These are phyloP conservation scores for Siniperca knerii DNA, from an alignment of 2,113 vertebrate species.

Conservation along the genomic window DNA sequence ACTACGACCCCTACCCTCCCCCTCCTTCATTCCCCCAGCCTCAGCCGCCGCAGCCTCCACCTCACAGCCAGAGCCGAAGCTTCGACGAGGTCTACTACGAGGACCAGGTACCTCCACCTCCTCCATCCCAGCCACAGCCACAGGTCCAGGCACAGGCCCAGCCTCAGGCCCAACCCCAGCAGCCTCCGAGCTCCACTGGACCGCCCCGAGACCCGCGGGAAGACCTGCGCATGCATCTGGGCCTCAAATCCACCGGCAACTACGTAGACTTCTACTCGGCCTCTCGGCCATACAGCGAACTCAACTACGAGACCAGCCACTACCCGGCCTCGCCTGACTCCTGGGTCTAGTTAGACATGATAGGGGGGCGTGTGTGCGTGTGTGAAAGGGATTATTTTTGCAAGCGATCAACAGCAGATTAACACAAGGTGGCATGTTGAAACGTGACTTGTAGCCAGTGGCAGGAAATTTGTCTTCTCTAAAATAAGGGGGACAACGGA, in stretches of 20 bases:
- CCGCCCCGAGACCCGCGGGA: conserved; percentile 78
- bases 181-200: conserved; percentile 86
- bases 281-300: conserved; percentile 98
- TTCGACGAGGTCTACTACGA: conserved; percentile 79
- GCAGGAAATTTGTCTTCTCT: conserved; percentile 53
- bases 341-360: conserved; percentile 91
- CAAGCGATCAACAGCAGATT: conserved; percentile 64
- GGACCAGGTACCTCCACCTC: conserved; percentile 69
- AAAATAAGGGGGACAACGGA: conserved; percentile 35
- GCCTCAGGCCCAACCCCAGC: conserved; percentile 82
- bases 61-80: conserved; percentile 81
- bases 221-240: conserved; percentile 99
- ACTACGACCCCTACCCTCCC: conserved; percentile 95
- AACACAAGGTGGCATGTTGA: conserved; percentile 48
- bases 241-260: conserved; percentile 99
- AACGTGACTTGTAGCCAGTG: conserved; percentile 35
- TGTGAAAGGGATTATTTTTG: conserved; percentile 76
- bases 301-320: conserved; percentile 99
- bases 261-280: conserved; percentile 99
- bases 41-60: conserved; percentile 76
- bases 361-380: conserved; percentile 57
- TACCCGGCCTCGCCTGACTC: conserved; percentile 99
- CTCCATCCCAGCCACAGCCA: conserved; percentile 63
- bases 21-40: conserved; percentile 87
- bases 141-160: conserved; percentile 61